Conservation (phyloP, 2,113 vertebrate genomes). For the Ariopsis seemanni region DNA sequence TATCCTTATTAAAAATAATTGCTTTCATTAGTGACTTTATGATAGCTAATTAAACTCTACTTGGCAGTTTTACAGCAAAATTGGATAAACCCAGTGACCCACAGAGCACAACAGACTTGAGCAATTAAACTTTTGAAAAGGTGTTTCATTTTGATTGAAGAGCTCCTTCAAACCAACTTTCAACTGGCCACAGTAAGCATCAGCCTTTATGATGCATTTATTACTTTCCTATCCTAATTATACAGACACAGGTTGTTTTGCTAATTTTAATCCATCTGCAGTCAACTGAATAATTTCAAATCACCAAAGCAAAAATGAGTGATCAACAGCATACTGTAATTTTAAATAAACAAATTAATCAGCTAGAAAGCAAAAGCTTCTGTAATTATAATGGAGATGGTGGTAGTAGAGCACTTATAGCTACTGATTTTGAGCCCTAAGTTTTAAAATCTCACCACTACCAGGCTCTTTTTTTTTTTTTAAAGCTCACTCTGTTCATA, state of each 20-base stretch:
- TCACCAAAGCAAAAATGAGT: no score
- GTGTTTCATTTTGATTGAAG: slow-evolving; percentile 66
- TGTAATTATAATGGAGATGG: no score
- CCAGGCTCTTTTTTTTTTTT: no score
- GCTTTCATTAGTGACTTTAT: slow-evolving; percentile 57
- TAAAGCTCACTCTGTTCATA: no score
- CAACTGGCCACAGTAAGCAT: background rate
- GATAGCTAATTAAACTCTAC: slow-evolving; percentile 63
- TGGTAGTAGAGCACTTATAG: no score
- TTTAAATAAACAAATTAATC: no score
- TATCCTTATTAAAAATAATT: slow-evolving; percentile 14
- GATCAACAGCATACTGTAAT: background rate
- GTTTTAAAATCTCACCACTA: no score
- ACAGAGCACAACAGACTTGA: slow-evolving; percentile 59
- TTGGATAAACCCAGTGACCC: slow-evolving; percentile 53
- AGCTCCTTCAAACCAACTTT: slow-evolving; percentile 68
- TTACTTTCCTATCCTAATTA: background rate
- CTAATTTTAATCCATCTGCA: background rate
- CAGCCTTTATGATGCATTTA: background rate
- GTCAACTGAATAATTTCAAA: background rate
- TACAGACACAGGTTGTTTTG: background rate
- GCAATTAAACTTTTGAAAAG: slow-evolving; percentile 55
- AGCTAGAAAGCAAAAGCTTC: no score
- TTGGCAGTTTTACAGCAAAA: slow-evolving; percentile 66
- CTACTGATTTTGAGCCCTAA: no score